Evolutionary conservation across 2,888 invertebrate genomes (phyloP).

Genomic region (Cinara cedri): DNA sequence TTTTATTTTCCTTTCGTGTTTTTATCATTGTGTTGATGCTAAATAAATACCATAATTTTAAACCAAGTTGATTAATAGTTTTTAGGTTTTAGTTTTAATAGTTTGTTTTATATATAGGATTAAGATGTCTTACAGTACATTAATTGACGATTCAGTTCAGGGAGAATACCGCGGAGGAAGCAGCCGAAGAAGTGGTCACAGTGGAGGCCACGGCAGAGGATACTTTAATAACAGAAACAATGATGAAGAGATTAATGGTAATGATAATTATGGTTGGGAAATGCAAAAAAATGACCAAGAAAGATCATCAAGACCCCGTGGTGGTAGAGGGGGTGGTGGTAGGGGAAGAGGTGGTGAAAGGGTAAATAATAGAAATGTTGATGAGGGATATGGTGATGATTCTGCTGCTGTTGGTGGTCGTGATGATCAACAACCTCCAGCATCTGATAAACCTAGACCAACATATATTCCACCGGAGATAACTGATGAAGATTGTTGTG

Average conservation of each 20-base stretch:
- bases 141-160: neutral
- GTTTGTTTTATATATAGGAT: neutral
- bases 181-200: neutral
- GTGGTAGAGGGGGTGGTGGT: slow-evolving; percentile 57
- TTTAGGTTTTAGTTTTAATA: too few relatives aligned
- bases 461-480: slow-evolving; percentile 78
- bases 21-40: too few relatives aligned
- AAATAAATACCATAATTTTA: too few relatives aligned
- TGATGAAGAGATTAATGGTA: slow-evolving; percentile 29
- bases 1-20: too few relatives aligned
- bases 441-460: slow-evolving; percentile 67
- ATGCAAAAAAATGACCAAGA: slow-evolving; percentile 49
- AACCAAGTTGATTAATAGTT: too few relatives aligned
- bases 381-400: slow-evolving; percentile 6
- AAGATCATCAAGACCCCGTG: slow-evolving; percentile 38
- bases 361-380: slow-evolving; percentile 45
- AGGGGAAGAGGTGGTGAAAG: slow-evolving; percentile 58
- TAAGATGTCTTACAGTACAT: slow-evolving; percentile 23
- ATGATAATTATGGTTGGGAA: slow-evolving; percentile 58
- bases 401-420: slow-evolving; percentile 7
- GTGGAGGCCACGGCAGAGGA: neutral
- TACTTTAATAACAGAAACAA: slow-evolving; percentile 6
- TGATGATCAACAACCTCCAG: slow-evolving; percentile 38
- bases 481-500: slow-evolving; percentile 71
- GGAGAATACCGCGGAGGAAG: neutral